These are phyloP conservation scores for Automeris io DNA, from an alignment of 2,888 invertebrate species.

Conservation along the genomic window DNA sequence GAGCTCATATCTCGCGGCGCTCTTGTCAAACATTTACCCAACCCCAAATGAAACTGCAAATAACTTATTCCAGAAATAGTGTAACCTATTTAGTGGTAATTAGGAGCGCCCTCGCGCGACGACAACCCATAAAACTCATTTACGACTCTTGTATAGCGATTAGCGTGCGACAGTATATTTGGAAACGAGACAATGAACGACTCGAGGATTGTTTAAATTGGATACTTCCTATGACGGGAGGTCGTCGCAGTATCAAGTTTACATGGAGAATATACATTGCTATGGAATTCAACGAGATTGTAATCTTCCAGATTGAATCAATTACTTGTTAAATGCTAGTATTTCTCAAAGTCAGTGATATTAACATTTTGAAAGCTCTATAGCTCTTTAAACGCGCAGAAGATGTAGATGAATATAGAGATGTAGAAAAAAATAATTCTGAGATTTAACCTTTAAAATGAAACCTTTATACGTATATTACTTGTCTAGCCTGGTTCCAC, in stretches of 20 bases:
- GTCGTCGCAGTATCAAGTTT: constrained; percentile 12
- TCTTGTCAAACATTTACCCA: not conserved
- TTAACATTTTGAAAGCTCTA: no score
- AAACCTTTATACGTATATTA: no score
- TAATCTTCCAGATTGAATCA: no score
- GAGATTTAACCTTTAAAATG: no score
- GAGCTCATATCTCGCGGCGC: not conserved
- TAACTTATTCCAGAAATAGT: not conserved
- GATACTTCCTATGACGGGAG: constrained; percentile 42
- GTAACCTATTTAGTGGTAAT: constrained; percentile 1
- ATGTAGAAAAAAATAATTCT: no score
- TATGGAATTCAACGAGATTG: constrained; percentile 1
- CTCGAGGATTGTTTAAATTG: constrained; percentile 55
- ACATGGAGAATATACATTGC: not conserved
- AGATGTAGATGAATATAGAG: no score
- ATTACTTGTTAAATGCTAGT: no score
- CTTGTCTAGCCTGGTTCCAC: no score
- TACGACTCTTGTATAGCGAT: constrained; percentile 10
- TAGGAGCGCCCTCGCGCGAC: not conserved
- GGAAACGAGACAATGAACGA: constrained; percentile 33
- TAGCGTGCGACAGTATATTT: constrained; percentile 16
- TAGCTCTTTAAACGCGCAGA: no score
- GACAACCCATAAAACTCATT: constrained; percentile 2
- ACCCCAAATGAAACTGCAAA: not conserved
- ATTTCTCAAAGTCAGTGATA: no score